A percentile compares a stretch with the other conserved stretches of the same genome.
These are phyloP conservation scores for Bombus pascuorum DNA, from an alignment of 1,140 invertebrate species.

Conservation along the genomic window DNA sequence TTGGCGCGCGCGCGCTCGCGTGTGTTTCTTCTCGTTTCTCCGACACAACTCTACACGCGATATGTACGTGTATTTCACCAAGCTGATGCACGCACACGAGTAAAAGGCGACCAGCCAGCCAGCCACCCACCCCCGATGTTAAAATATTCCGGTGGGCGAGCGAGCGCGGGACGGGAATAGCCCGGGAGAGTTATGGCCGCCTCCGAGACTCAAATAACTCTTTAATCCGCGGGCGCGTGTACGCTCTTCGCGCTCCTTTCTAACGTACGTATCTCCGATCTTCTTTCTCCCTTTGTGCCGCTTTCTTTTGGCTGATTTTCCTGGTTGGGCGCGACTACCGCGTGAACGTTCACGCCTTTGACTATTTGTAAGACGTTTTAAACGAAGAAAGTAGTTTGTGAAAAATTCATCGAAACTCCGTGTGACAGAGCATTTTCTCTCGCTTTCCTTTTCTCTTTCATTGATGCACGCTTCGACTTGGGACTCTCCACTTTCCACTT, in stretches of 20 bases:
- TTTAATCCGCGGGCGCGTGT: conserved; percentile 80
- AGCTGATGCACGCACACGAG: conserved; percentile 55
- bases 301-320: conserved; percentile 28
- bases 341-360: too few species aligned
- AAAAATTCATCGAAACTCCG: conserved; percentile 26
- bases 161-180: conserved; percentile 79
- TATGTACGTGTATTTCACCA: neutral
- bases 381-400: conserved; percentile 25
- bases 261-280: conserved; percentile 17
- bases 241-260: conserved; percentile 65
- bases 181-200: conserved; percentile 81
- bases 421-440: neutral
- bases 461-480: too few species aligned
- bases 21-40: neutral
- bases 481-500: neutral
- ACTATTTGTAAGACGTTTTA: conserved; percentile 22
- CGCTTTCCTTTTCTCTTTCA: conserved; percentile 9
- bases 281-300: conserved; percentile 15
- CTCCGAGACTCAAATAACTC: conserved; percentile 83
- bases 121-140: conserved; percentile 81
- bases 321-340: neutral
- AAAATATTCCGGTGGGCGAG: conserved; percentile 81
- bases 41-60: neutral
- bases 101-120: conserved; percentile 56
- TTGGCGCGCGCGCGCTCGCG: conserved; percentile 26